Conservation (phyloP, 2,113 vertebrate species). For the Phalacrocorax brasilianus region DNA sequence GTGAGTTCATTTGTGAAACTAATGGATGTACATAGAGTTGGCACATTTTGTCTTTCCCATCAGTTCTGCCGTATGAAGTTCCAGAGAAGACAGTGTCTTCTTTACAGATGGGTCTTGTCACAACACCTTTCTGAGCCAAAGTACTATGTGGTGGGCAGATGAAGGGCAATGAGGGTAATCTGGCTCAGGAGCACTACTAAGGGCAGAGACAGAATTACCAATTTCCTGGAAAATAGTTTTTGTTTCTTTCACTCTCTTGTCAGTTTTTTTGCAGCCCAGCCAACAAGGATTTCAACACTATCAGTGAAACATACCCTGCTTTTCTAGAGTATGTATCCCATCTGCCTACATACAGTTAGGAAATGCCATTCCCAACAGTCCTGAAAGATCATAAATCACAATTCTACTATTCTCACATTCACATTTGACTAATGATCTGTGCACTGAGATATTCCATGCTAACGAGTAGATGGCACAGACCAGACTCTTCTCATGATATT, state of each 20-base stretch:
- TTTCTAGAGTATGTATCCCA: background rate
- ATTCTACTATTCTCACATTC: background rate
- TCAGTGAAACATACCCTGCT: background rate
- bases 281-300: background rate
- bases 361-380: background rate
- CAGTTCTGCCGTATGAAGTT: background rate
- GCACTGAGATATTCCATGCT: background rate
- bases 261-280: background rate
- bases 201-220: background rate
- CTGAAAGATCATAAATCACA: background rate
- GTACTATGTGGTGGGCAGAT: rapidly evolving
- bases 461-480: background rate
- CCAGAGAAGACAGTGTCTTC: background rate
- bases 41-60: background rate
- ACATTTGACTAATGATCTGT: background rate
- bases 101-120: background rate
- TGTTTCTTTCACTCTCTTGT: background rate
- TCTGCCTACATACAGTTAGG: background rate
- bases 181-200: background rate
- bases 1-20: background rate
- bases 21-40: background rate
- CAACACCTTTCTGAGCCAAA: background rate
- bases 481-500: background rate
- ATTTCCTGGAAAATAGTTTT: background rate
- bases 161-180: background rate